A percentile compares a stretch with the other conserved stretches of the same genome.
Conservation (phyloP, 1,140 invertebrate species). For the Drosophila arizonae region DNA sequence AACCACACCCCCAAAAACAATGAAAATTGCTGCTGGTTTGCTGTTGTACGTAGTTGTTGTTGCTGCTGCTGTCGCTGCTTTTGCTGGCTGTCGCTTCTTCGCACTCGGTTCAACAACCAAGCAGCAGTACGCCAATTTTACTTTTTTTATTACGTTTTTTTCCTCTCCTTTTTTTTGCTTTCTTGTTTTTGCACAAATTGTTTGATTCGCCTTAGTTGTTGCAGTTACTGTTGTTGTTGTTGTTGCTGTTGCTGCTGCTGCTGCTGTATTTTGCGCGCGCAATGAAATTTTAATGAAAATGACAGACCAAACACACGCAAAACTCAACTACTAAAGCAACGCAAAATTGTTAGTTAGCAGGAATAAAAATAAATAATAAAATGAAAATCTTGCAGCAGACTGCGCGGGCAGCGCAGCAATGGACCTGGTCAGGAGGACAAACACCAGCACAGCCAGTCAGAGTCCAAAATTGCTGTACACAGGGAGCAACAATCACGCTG, state of each 20-base stretch:
- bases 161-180: slow-evolving; percentile 22
- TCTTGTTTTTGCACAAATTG: slow-evolving; percentile 45
- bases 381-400: slow-evolving; percentile 31
- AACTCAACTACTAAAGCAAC: slow-evolving; percentile 33
- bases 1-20: slow-evolving; percentile 72
- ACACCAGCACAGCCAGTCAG: not conserved
- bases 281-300: slow-evolving; percentile 80
- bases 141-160: slow-evolving; percentile 17
- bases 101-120: slow-evolving; percentile 66
- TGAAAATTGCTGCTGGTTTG: slow-evolving; percentile 14
- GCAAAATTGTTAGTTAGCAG: slow-evolving; percentile 45
- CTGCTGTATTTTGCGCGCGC: slow-evolving; percentile 59
- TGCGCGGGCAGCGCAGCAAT: slow-evolving; percentile 1
- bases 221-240: slow-evolving; percentile 21
- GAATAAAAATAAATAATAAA: slow-evolving; percentile 58
- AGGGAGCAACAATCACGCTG: slow-evolving; percentile 13
- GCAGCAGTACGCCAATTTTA: slow-evolving; percentile 40
- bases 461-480: slow-evolving; percentile 59
- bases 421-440: slow-evolving; percentile 25
- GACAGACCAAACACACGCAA: slow-evolving; percentile 58
- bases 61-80: slow-evolving; percentile 1
- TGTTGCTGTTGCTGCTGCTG: slow-evolving; percentile 24
- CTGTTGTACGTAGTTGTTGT: not conserved
- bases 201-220: slow-evolving; percentile 34
- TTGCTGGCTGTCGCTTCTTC: slow-evolving; percentile 34